phyloP scores from a whole-genome alignment of 2,113 vertebrate genomes.

The Oreochromis tanganicae region DNA sequence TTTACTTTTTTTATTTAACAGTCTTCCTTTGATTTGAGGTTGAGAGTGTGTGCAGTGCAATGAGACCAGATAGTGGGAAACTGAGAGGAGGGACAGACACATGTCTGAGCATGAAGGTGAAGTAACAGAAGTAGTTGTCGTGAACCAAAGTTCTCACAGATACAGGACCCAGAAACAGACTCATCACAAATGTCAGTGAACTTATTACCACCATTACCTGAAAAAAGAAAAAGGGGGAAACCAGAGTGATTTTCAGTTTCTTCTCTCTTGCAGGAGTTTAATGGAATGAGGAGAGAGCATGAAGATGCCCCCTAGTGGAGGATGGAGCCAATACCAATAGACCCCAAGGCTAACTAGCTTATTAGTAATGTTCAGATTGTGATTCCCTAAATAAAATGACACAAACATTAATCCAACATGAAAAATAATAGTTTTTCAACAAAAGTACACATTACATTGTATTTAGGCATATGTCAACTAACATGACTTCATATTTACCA shows the following conservation, averaged over 20 bases:
- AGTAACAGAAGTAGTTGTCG: background rate
- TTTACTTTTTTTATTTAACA: background rate
- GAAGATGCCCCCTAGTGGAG: background rate
- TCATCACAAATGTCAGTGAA: background rate
- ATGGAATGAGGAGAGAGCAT: background rate
- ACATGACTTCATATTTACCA: background rate
- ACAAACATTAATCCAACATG: background rate
- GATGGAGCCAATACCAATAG: background rate
- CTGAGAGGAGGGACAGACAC: background rate
- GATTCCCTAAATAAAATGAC: background rate
- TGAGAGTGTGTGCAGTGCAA: background rate
- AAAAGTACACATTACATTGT: background rate
- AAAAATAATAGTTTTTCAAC: background rate
- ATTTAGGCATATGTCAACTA: background rate
- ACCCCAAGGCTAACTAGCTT: background rate
- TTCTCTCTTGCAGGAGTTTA: background rate
- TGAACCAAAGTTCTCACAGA: background rate
- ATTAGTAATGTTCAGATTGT: accelerated
- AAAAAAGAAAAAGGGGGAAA: background rate
- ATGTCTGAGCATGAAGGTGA: background rate
- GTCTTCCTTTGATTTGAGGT: background rate
- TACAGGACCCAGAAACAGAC: background rate
- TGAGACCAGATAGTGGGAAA: background rate
- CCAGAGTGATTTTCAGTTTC: background rate
- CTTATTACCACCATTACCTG: background rate